Evolutionary conservation across 1,140 invertebrate species (phyloP).

Genomic region (Nasonia vitripennis): DNA sequence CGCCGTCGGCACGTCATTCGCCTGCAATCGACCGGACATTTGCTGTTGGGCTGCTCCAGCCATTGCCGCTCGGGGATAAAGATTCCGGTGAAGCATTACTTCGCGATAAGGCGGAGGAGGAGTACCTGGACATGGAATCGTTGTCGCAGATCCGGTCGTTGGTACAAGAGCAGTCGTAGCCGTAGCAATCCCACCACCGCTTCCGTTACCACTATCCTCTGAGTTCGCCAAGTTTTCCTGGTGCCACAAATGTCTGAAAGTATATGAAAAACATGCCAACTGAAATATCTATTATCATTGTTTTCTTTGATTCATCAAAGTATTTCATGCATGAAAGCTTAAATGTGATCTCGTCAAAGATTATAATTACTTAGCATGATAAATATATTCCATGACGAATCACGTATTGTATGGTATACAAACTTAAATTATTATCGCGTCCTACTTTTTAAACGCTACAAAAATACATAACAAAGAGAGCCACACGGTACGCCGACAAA

Average conservation of each 20-base stretch:
- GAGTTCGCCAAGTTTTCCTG: constrained; percentile 37
- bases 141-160: background rate
- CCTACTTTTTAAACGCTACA: too few species aligned
- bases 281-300: background rate
- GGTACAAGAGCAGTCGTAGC: constrained; percentile 3
- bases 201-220: constrained; percentile 24
- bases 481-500: too few species aligned
- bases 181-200: constrained; percentile 5
- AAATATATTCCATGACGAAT: too few species aligned
- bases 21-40: background rate
- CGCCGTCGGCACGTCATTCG: background rate
- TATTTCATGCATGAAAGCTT: too few species aligned
- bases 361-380: too few species aligned
- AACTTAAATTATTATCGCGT: too few species aligned
- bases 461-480: too few species aligned
- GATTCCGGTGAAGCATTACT: constrained; percentile 63
- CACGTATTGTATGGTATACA: too few species aligned
- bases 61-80: constrained; percentile 55
- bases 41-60: constrained; percentile 23
- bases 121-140: constrained; percentile 63
- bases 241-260: constrained; percentile 43
- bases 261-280: background rate
- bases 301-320: too few species aligned
- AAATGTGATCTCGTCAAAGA: too few species aligned
- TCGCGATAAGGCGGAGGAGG: constrained; percentile 70